Evolutionary conservation across 2,888 invertebrate species (phyloP), one percentile per base, ranked within the genome.

Genomic region (Sarcophaga caerulescens): DNA sequence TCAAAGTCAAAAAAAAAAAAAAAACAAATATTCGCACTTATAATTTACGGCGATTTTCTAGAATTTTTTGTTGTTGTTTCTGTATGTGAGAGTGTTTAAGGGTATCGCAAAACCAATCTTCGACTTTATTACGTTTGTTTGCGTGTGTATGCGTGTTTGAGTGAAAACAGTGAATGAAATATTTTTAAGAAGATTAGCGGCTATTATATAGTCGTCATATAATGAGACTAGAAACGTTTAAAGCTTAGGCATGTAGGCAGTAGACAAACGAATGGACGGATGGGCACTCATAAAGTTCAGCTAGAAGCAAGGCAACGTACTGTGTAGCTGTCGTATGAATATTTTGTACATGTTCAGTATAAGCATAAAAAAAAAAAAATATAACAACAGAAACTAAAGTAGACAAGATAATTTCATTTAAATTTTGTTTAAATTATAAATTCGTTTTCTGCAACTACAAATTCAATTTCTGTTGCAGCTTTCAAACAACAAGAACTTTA

Each of bases 341-440:
- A 12, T 69, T 57, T 80, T 47, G 17, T 45, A 45, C 44, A n/a
- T n/a, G n/a, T n/a, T n/a, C n/a, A n/a, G n/a, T n/a, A n/a, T n/a
- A n/a, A n/a, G n/a, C n/a, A n/a, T n/a, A n/a, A n/a, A 44, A 60
- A 21, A 62, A 81, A 75, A 66, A 59, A 82, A 66, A 45, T 47
- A 80, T 76, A 68, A 68, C 73, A 69, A 78, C 52, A 14, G 52
- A n/a, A 74, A 74, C 73, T 57, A 84, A 84, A 81, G 78, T 78
- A 84, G 86, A 78, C 86, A 86, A 86, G 81, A 86, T 84, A 84
- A 86, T 84, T 86, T 86, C 78, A 86, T 81, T 86, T 86, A 86
- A 84, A 86, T 86, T 84, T 84, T 86, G 84, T 86, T 86, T 84
- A 86, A 86, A 86, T 86, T 86, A 86, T 86, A 86, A 86, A 86